Conservation (phyloP, 2,797 vertebrate genomes). For the Microhierax caerulescens region DNA sequence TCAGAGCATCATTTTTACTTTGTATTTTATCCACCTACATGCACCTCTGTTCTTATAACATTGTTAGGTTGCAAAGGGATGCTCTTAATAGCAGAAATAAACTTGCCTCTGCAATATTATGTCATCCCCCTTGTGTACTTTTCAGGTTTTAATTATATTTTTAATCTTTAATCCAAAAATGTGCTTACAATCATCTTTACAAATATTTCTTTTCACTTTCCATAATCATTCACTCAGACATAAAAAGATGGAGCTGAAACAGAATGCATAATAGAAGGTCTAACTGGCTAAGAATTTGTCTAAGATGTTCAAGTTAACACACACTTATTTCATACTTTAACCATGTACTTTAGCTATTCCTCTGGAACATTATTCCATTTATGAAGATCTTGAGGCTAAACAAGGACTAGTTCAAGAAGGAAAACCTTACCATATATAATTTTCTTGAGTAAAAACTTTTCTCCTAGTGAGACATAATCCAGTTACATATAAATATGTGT, state of each 20-base stretch:
- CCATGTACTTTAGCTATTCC: neutral
- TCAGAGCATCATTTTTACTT: neutral
- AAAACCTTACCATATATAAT: neutral
- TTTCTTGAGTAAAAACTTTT: neutral
- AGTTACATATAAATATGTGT: neutral
- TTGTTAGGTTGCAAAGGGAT: neutral
- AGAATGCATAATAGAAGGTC: neutral
- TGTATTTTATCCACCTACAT: neutral
- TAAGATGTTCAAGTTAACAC: neutral
- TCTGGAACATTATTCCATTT: neutral
- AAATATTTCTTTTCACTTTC: neutral
- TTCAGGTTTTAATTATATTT: neutral
- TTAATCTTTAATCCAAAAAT: neutral
- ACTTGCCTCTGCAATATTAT: neutral
- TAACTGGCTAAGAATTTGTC: neutral
- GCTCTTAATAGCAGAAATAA: neutral
- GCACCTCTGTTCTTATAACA: neutral
- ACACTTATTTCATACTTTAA: neutral
- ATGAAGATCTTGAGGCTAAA: neutral
- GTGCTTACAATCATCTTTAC: neutral
- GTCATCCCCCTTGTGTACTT: neutral
- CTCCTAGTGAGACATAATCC: neutral
- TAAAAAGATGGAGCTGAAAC: neutral
- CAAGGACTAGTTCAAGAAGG: neutral
- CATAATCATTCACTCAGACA: neutral